These are phyloP conservation scores for Patella caerulea DNA, from an alignment of 2,888 invertebrate genomes.

Conservation along the genomic window DNA sequence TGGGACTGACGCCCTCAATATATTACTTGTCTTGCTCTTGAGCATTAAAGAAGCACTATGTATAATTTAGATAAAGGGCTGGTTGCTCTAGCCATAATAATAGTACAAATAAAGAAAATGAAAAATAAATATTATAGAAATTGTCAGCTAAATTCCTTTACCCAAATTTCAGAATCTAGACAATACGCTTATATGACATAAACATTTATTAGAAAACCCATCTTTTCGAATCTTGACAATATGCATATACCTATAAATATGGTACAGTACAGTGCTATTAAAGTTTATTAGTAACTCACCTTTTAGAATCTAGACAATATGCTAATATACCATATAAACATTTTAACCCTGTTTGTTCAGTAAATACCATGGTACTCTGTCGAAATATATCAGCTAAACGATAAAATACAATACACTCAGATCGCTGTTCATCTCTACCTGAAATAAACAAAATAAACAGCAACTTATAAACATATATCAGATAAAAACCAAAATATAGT, in stretches of 20 bases:
- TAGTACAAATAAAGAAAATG: too few species aligned
- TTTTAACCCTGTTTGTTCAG: constrained; percentile 80
- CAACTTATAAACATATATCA: too few species aligned
- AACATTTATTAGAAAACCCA: constrained; percentile 29
- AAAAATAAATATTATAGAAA: too few species aligned
- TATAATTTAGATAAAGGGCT: too few species aligned
- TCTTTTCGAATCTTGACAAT: constrained; percentile 70
- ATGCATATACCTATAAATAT: constrained; percentile 87
- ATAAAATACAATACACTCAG: constrained; percentile 85
- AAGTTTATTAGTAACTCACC: constrained; percentile 36
- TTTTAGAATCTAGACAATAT: constrained; percentile 73
- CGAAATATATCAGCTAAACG: constrained; percentile 84
- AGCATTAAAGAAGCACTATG: too few species aligned
- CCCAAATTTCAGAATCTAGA: background rate
- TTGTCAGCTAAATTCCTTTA: too few species aligned
- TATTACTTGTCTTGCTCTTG: too few species aligned
- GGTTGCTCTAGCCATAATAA: too few species aligned
- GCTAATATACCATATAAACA: constrained; percentile 87
- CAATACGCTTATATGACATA: background rate
- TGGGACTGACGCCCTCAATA: too few species aligned
- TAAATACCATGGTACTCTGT: constrained; percentile 89
- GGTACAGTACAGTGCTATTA: background rate
- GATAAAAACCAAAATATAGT: too few species aligned
- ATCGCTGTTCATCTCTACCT: constrained; percentile 83
- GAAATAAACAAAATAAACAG: constrained; percentile 13